Percentiles rank a stretch among this genome's conserved stretches.
Conservation (phyloP, 2,888 invertebrate species). For the Melanophora roralis region DNA sequence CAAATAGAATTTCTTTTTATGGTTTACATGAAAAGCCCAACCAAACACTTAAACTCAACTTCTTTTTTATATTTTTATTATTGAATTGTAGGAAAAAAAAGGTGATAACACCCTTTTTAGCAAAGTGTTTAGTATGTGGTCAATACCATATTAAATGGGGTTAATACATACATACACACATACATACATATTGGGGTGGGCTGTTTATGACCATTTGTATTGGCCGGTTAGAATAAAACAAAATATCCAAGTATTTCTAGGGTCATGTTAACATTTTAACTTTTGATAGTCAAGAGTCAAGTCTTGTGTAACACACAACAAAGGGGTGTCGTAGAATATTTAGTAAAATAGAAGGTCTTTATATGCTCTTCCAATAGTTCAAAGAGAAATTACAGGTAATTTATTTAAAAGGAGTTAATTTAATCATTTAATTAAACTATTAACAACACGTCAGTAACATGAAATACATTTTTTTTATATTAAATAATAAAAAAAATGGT, state of each 20-base stretch:
- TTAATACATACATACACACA: conserved; percentile 29
- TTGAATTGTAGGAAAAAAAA: conserved; percentile 48
- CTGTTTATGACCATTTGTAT: conserved; percentile 27
- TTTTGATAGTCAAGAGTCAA: conserved; percentile 33
- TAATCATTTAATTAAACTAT: conserved; percentile 62
- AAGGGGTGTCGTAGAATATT: conserved; percentile 54
- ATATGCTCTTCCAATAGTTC: not conserved
- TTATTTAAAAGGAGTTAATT: conserved; percentile 62
- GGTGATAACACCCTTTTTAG: conserved; percentile 66
- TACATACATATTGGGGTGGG: not conserved
- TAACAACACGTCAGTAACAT: conserved; percentile 47
- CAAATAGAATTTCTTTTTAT: conserved; percentile 25
- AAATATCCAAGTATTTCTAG: conserved; percentile 43
- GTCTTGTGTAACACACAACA: not conserved
- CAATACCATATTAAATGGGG: conserved; percentile 61
- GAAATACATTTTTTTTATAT: not conserved
- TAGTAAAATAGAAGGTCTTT: not conserved
- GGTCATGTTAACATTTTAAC: conserved; percentile 61
- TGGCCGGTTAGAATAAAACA: conserved; percentile 21
- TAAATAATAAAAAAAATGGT: not conserved
- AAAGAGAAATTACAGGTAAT: conserved; percentile 59
- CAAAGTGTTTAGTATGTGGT: conserved; percentile 63
- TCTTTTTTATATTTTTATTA: conserved; percentile 59
- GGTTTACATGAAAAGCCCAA: not conserved
- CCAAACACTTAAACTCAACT: conserved; percentile 33